Conservation (phyloP, 2,888 invertebrate species). For the Drosophila sordidapex region DNA sequence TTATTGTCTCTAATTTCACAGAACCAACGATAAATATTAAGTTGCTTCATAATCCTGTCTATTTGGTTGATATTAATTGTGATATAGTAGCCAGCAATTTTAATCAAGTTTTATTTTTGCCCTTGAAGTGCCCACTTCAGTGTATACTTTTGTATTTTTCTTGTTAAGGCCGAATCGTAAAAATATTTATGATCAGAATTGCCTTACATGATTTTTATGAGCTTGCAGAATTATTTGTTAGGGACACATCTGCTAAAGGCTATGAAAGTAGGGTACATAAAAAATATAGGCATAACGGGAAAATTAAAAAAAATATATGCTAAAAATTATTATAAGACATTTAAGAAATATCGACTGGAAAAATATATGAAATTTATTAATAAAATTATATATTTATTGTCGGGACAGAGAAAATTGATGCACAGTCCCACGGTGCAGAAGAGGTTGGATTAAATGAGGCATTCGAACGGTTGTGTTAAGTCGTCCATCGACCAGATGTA, state of each 20-base stretch:
- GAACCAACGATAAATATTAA: slow-evolving; percentile 14
- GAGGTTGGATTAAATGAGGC: slow-evolving; percentile 91
- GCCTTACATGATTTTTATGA: not conserved
- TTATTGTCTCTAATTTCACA: slow-evolving; percentile 4
- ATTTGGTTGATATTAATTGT: slow-evolving; percentile 24
- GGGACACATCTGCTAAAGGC: not conserved
- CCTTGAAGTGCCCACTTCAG: not conserved
- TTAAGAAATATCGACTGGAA: not conserved
- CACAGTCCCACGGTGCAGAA: slow-evolving; percentile 87
- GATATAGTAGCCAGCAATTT: slow-evolving; percentile 25
- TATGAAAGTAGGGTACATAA: not conserved
- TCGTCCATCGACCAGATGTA: slow-evolving; percentile 90
- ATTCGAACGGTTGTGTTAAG: slow-evolving; percentile 89
- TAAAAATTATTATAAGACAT: too few species aligned
- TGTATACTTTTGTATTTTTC: not conserved
- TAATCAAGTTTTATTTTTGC: slow-evolving; percentile 31
- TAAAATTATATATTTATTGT: not conserved
- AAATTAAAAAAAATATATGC: not conserved
- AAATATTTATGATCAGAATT: not conserved
- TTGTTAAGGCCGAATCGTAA: not conserved
- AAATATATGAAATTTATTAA: not conserved
- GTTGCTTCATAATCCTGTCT: not conserved
- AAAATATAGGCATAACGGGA: not conserved
- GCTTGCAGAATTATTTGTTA: not conserved
- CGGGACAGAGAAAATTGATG: slow-evolving; percentile 22